Evolutionary conservation across 2,888 invertebrate species (phyloP), one percentile per base, ranked within the genome.

Genomic region (Pemphredon lugubris): DNA sequence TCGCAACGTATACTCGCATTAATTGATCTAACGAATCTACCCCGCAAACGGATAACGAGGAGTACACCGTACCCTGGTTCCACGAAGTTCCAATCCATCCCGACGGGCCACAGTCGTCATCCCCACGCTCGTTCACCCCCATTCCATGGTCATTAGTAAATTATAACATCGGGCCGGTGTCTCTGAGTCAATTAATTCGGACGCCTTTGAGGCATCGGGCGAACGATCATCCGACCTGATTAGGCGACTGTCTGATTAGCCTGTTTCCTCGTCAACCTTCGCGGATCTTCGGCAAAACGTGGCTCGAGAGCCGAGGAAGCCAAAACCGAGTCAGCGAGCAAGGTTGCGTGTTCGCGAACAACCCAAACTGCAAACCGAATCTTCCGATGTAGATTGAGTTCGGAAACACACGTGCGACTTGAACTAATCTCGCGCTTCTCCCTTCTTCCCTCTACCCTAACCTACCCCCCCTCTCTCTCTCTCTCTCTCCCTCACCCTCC

Each of bases 321-420:
- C 39, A 60, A 39, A 14, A 40, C 21, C 40, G 37, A 30, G 40
- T 34, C 47, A 39, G 26, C 47, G 32, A 34, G 51, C 45, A 51
- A 42, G 59, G 18, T 23, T 16, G 45, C 42, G 40, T 64, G 65
- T 48, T 67, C 68, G 44, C 54, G 59, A 50, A 34, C 71, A 68
- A 54, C 58, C 59, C 82, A 72, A 83, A 81, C 79, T 80, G 75
- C 82, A 81, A 81, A 82, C 79, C 83, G 79, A 84, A 84, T 83
- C 79, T 84, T 79, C 77, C 66, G 69, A 21, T 66, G 77, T 77
- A 84, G 84, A 84, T 84, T 83, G 83, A 84, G 84, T 84, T 84
- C 79, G 73, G 75, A 75, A 80, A 83, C 82, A 83, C 79, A 79
- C 83, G 78, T 81, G 75, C 79, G 73, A 71, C 78, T 77, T 70